These are phyloP conservation scores for Ahaetulla prasina DNA, from an alignment of 2,113 vertebrate species.

Conservation along the genomic window DNA sequence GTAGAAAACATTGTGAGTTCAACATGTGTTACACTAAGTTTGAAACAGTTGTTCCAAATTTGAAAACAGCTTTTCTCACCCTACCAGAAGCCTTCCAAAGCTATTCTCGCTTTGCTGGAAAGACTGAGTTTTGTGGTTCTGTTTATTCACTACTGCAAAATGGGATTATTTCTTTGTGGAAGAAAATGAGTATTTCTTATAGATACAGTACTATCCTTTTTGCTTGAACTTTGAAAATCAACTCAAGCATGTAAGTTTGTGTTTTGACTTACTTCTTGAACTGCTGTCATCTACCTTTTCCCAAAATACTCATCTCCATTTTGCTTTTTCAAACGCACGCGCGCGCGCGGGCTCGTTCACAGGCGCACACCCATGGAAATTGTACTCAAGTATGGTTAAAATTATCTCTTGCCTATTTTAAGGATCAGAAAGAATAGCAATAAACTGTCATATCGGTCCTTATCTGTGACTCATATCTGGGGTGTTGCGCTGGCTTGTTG, in stretches of 20 bases:
- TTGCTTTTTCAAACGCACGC: neutral
- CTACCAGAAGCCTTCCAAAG: neutral
- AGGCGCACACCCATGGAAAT: neutral
- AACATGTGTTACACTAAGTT: neutral
- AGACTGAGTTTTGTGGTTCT: neutral
- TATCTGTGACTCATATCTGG: slow-evolving; percentile 14
- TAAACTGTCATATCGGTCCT: neutral
- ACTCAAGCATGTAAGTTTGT: neutral
- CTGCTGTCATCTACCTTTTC: neutral
- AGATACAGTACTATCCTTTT: neutral
- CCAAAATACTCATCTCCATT: neutral
- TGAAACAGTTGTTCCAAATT: neutral
- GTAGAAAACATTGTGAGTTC: neutral
- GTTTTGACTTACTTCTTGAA: neutral
- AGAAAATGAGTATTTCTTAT: neutral
- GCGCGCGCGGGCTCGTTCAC: neutral
- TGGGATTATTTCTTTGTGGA: neutral
- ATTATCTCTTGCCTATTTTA: neutral
- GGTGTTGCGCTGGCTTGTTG: slow-evolving; percentile 33
- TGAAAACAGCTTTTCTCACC: neutral
- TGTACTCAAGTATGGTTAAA: neutral
- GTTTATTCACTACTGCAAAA: neutral
- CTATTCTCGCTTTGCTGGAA: neutral
- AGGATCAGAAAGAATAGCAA: neutral
- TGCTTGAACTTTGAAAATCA: neutral